A percentile compares a stretch with the other conserved stretches of the same genome.
phyloP scores from a whole-genome alignment of 1,140 invertebrate genomes.

The Eriosoma lanigerum region DNA sequence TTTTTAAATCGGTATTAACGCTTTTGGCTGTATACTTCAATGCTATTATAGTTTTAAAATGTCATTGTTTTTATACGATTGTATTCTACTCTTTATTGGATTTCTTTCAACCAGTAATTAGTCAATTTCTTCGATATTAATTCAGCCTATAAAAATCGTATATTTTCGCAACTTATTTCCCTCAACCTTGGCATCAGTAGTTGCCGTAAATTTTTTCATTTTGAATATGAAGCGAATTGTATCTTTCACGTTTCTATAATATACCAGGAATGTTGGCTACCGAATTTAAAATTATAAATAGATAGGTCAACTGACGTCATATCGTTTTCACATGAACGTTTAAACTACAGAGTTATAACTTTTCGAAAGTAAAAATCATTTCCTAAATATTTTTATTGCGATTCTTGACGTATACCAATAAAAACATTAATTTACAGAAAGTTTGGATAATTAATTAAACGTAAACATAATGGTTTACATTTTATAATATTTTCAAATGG shows the following conservation, averaged over 20 bases:
- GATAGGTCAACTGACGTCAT: constrained; percentile 43
- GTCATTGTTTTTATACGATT: background rate
- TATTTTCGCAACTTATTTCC: background rate
- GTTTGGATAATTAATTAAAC: background rate
- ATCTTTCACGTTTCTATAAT: constrained; percentile 37
- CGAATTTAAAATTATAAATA: constrained; percentile 48
- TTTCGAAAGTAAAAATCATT: background rate
- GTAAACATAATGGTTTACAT: background rate
- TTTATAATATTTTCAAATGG: background rate
- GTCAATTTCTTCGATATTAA: background rate
- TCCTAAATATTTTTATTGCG: background rate
- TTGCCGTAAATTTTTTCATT: background rate
- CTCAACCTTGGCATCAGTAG: background rate
- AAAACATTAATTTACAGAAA: background rate
- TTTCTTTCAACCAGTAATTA: background rate
- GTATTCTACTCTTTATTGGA: background rate
- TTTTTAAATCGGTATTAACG: background rate
- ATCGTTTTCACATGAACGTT: constrained; percentile 7
- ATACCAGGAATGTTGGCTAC: constrained; percentile 49
- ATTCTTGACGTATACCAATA: background rate
- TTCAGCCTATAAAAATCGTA: background rate
- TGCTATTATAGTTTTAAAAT: background rate
- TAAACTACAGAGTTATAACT: background rate
- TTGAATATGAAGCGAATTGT: background rate
- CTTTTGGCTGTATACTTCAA: constrained; percentile 5